Conservation (phyloP, 2,888 invertebrate genomes). For the Limnephilus rhombicus region DNA sequence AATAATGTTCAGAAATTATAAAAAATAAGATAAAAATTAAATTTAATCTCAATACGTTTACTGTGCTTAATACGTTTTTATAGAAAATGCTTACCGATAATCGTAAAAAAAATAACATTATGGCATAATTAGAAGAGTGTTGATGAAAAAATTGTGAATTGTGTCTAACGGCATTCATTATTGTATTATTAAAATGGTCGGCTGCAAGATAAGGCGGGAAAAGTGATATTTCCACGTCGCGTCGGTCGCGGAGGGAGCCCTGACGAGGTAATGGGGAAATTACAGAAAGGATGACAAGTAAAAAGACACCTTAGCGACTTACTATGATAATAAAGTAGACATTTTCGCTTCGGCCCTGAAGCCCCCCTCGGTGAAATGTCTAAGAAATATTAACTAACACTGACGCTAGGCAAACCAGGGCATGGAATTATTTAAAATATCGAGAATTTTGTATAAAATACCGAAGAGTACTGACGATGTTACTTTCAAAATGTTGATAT, state of each 20-base stretch:
- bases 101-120: neutral
- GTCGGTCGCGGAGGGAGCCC: neutral
- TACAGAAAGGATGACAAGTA: slow-evolving; percentile 53
- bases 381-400: neutral
- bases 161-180: neutral
- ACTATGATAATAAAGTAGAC: slow-evolving; percentile 35
- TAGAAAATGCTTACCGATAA: too few relatives aligned
- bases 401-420: neutral
- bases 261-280: slow-evolving; percentile 54
- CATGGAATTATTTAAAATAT: neutral
- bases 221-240: slow-evolving; percentile 46
- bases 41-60: too few relatives aligned
- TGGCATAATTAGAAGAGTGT: neutral
- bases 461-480: too few relatives aligned
- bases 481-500: too few relatives aligned
- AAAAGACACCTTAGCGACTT: slow-evolving; percentile 44
- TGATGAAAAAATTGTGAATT: neutral
- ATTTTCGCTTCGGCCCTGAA: neutral
- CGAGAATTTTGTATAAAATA: too few relatives aligned
- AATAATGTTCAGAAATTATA: too few relatives aligned
- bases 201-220: slow-evolving; percentile 42
- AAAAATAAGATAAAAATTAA: too few relatives aligned
- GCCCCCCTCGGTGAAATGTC: neutral
- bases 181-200: slow-evolving; percentile 48
- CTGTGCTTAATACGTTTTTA: too few relatives aligned